Evolutionary conservation across 2,113 vertebrate genomes (phyloP).

Genomic region (Halichoerus grypus): DNA sequence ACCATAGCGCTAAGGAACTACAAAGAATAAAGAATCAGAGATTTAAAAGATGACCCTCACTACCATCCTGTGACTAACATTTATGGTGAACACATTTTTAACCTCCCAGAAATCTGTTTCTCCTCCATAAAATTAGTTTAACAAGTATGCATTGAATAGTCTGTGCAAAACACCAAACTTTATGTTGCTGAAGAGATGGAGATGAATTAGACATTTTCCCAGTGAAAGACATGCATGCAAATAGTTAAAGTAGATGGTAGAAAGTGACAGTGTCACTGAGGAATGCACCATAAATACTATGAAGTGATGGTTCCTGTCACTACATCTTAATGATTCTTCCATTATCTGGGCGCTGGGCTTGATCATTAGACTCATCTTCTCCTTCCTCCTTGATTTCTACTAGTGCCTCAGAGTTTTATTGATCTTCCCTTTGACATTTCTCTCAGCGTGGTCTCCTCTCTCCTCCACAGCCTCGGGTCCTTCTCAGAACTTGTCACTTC

Average conservation of each 20-base stretch:
- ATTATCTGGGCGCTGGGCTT: not conserved
- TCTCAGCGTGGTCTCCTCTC: not conserved
- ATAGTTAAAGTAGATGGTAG: not conserved
- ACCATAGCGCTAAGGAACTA: not conserved
- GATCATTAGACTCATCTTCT: not conserved
- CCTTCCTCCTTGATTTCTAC: not conserved
- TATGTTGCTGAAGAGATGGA: not conserved
- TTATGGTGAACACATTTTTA: not conserved
- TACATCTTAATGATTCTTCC: not conserved
- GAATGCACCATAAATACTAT: not conserved
- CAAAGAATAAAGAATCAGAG: not conserved
- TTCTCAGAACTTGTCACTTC: not conserved
- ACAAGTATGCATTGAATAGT: not conserved
- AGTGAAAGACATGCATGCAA: not conserved
- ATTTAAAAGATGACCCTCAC: not conserved
- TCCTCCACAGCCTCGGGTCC: not conserved
- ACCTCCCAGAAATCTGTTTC: not conserved
- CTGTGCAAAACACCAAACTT: conserved; percentile 8
- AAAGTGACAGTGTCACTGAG: not conserved
- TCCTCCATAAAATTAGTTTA: not conserved
- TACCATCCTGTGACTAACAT: not conserved
- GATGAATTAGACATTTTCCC: not conserved
- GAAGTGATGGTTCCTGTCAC: not conserved
- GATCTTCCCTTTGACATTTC: not conserved
- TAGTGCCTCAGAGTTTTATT: not conserved